Evolutionary conservation across 2,113 vertebrate species (phyloP), one percentile per base, ranked within the genome.

Genomic region (Lycaon pictus): DNA sequence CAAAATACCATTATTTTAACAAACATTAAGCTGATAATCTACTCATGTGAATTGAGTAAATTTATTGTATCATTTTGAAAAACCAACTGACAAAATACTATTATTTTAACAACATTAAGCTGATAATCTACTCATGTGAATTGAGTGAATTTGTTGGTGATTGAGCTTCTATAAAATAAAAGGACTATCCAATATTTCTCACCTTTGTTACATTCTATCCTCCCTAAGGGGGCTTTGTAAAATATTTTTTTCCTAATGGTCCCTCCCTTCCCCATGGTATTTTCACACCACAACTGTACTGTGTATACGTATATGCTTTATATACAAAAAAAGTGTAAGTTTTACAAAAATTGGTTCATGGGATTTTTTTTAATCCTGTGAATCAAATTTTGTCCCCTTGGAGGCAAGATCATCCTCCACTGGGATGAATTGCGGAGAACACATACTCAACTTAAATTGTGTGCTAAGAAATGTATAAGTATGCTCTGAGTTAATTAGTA

Each of bases 51-150:
- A 95, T 0, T 13, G 20, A 0, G 23, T 32, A 83, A 83, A 72
- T 67, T 63, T 85, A 32, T 74, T 82, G 53, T 37, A 37, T 37
- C 37, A 90, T 93, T 96, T 79, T 83, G 11, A 88, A 96, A 96
- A 67, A 5, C 10, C 25, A 91, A 62, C 17, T 83, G 48, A 17
- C 12, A 92, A 89, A 93, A 96, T 62, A 62, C 2, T 37, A 35
- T 63, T 60, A 88, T 37, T 92, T 74, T 48, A 58, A 43, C 5
- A 48, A 3, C 17, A 94, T 90, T 55, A 96, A 43, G 88, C 1
- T 23, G 13, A 43, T 53, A 62, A 27, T 16, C 43, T 92, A 20
- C 58, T 22, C 62, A 7, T 37, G 27, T 89, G 25, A 92, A 95
- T 0, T 13, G 20, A 0, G 23, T 32, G 80, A 83, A 72, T 67